Conservation (phyloP, 2,113 vertebrate genomes). For the Corynorhinus townsendii region DNA sequence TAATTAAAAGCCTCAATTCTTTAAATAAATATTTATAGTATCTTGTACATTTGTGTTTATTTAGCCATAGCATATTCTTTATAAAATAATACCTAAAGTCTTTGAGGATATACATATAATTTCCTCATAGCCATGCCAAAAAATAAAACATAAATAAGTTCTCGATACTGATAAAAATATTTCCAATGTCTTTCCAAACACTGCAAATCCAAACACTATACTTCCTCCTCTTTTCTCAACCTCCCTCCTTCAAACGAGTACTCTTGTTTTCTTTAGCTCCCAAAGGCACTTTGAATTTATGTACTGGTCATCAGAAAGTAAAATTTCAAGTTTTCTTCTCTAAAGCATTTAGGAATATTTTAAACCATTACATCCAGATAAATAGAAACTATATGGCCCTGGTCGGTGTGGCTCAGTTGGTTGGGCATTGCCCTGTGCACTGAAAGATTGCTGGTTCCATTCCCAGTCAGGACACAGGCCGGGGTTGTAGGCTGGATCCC, state of each 20-base stretch:
- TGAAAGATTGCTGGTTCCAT: neutral
- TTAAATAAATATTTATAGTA: neutral
- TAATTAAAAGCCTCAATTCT: neutral
- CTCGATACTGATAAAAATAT: neutral
- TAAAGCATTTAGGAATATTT: neutral
- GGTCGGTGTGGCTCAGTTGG: neutral
- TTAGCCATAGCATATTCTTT: neutral
- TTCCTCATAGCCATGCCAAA: constrained; percentile 6
- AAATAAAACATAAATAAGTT: constrained; percentile 19
- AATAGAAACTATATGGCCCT: neutral
- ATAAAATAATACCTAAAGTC: constrained; percentile 13
- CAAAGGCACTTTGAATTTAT: neutral
- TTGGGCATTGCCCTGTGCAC: neutral
- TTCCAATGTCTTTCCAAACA: constrained; percentile 23
- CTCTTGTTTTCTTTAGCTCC: neutral
- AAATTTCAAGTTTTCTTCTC: neutral
- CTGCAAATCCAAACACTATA: neutral
- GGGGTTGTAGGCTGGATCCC: no score
- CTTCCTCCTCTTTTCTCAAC: neutral
- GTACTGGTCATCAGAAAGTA: neutral
- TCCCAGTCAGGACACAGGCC: neutral
- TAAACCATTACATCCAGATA: neutral
- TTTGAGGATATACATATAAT: neutral
- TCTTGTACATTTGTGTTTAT: neutral
- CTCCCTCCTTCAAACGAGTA: neutral